phyloP scores from a whole-genome alignment of 2,113 vertebrate genomes.

The Grallaria varia region DNA sequence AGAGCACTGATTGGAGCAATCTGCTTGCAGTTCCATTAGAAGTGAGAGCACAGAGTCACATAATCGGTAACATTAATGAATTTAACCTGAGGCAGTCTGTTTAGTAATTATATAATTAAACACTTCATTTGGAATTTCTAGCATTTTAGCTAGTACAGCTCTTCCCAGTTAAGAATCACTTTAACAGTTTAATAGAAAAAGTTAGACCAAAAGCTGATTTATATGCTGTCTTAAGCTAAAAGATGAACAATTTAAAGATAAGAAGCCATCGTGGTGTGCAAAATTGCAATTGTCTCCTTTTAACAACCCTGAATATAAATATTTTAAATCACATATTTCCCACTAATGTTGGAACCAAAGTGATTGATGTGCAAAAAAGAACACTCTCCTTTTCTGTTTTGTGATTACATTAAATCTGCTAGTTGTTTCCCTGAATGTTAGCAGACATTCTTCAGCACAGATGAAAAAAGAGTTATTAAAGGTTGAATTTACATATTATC shows the following conservation, averaged over 20 bases:
- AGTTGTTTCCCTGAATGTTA: conserved; percentile 41
- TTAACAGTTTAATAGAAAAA: conserved; percentile 16
- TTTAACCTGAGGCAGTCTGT: conserved; percentile 74
- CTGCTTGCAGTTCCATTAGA: conserved; percentile 72
- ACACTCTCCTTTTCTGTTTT: not conserved
- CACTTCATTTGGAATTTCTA: conserved; percentile 66
- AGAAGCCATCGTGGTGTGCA: conserved; percentile 16
- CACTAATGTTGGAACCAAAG: not conserved
- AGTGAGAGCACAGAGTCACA: conserved; percentile 47
- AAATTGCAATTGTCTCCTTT: conserved; percentile 52
- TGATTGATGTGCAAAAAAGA: conserved; percentile 34
- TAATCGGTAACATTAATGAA: conserved; percentile 62
- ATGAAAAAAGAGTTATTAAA: conserved; percentile 48
- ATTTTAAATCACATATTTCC: conserved; percentile 33
- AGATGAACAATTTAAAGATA: conserved; percentile 44
- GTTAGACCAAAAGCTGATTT: conserved; percentile 6
- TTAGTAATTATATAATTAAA: conserved; percentile 77
- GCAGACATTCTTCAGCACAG: conserved; percentile 8
- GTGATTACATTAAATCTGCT: conserved; percentile 25
- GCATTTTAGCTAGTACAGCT: conserved; percentile 21
- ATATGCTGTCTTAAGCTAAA: conserved; percentile 19
- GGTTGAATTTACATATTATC: conserved; percentile 34
- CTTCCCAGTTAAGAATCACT: not conserved
- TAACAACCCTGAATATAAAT: conserved; percentile 13
- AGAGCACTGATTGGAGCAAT: conserved; percentile 74